Percentiles rank a stretch among this genome's conserved stretches.
These are phyloP conservation scores for Micromesistius poutassou DNA, from an alignment of 2,797 vertebrate species.

Conservation along the genomic window DNA sequence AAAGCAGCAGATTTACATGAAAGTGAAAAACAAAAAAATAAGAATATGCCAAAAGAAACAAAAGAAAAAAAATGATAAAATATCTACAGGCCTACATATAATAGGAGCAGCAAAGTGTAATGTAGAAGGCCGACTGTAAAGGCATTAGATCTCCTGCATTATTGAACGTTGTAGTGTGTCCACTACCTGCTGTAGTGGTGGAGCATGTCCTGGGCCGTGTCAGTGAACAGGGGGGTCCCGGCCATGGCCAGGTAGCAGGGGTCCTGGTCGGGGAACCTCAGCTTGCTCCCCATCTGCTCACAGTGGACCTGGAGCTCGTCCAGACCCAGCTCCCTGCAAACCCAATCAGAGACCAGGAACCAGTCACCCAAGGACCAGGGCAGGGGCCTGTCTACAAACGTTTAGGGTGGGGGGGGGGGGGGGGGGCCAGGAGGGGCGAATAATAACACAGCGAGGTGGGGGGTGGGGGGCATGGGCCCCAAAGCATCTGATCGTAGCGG, in stretches of 20 bases:
- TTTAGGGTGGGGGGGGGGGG: background rate
- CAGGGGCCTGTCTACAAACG: background rate
- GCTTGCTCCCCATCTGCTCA: constrained; percentile 68
- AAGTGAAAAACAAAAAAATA: no score
- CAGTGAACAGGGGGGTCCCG: constrained; percentile 69
- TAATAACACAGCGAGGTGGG: background rate
- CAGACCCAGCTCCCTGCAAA: constrained; percentile 69
- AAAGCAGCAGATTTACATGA: no score
- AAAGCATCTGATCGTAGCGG: background rate
- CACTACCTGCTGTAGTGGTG: constrained; percentile 72
- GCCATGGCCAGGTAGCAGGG: constrained; percentile 72
- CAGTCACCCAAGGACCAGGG: background rate
- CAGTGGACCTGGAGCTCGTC: constrained; percentile 69
- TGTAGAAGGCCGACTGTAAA: background rate
- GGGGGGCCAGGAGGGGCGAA: no score
- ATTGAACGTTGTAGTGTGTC: background rate
- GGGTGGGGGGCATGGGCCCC: no score
- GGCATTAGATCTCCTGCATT: background rate
- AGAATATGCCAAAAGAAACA: background rate
- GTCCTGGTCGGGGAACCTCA: constrained; percentile 69
- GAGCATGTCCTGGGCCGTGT: constrained; percentile 67
- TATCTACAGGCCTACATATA: background rate
- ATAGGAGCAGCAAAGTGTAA: background rate
- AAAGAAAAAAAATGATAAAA: no score
- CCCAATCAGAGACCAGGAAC: background rate